Evolutionary conservation across 2,797 vertebrate species (phyloP), one percentile per base, ranked within the genome.

Genomic region (Pipistrellus nathusii): DNA sequence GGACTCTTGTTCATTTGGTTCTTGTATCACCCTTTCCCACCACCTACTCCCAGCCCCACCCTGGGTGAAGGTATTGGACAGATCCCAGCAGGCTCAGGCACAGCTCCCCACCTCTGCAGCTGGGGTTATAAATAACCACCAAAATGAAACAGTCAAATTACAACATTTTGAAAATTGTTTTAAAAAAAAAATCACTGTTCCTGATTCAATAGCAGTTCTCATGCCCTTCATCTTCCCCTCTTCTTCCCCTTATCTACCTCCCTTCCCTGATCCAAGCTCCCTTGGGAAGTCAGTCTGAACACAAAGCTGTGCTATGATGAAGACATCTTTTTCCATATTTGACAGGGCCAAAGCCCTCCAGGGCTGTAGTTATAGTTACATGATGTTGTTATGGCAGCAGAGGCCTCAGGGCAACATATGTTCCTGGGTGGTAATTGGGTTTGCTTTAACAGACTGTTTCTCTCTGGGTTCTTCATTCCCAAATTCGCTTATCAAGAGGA

Each of bases 381-480:
- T 23, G 68, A 94, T 75, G 96, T 96, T 96, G 96, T 97, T 97
- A 95, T 91, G 96, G 95, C 95, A 97, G 96, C 96, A 69, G 83
- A 97, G 93, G 91, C 96, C 95, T 97, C 92, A n/a, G 96, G 95
- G 96, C 95, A 95, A 91, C 97, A 93, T 95, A 92, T 95, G 95
- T 94, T 96, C 91, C 89, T 95, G 71, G 27, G 51, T 86, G 72
- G 83, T 97, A 97, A 97, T 96, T 96, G 90, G 91, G 88, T 96
- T 96, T 96, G 88, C 91, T 95, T 85, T 96, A 89, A 78, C 92
- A 95, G 94, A 90, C 94, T 93, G 85, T 94, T 88, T 96, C 85
- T 96, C 91, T 81, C 71, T 75, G 72, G 90, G 81, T 88, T 93
- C 85, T 97, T 59, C 18, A 25, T 46, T 78, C 95, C 85, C 93